phyloP scores from a whole-genome alignment of 2,888 invertebrate genomes.

The Sinodicranocentrus sp. region DNA sequence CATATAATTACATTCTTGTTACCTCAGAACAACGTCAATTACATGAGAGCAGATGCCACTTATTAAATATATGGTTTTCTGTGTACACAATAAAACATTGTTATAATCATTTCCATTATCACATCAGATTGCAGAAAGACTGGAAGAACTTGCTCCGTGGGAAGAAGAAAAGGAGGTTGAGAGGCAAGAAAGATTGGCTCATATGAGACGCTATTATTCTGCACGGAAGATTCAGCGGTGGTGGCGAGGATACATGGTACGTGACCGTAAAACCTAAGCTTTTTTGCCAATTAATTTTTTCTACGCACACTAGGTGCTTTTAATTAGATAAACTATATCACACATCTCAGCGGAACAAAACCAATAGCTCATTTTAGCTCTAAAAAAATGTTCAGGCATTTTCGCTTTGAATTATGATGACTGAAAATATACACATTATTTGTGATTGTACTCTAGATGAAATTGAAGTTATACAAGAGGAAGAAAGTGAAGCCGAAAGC shows the following conservation, averaged over 20 bases:
- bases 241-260: slow-evolving; percentile 76
- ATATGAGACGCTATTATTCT: slow-evolving; percentile 71
- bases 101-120: slow-evolving; percentile 23
- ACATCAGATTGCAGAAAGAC: slow-evolving; percentile 70
- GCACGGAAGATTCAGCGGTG: slow-evolving; percentile 75
- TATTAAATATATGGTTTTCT: slow-evolving; percentile 2
- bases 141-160: slow-evolving; percentile 74
- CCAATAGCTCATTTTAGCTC: too few species aligned
- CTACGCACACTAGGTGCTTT: slow-evolving; percentile 7
- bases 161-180: slow-evolving; percentile 74
- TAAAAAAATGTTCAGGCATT: too few species aligned
- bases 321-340: not conserved
- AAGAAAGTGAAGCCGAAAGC: slow-evolving; percentile 64
- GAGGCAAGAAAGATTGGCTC: slow-evolving; percentile 64
- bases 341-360: not conserved
- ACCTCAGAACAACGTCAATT: slow-evolving; percentile 31
- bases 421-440: not conserved
- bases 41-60: slow-evolving; percentile 8
- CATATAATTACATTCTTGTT: slow-evolving; percentile 34
- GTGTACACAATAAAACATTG: slow-evolving; percentile 18
- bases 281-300: slow-evolving; percentile 27
- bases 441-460: slow-evolving; percentile 55
- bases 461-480: slow-evolving; percentile 72
- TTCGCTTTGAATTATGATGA: not conserved
- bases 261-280: not conserved